Conservation (phyloP, 2,113 vertebrate genomes). For the Brachionichthys hirsutus region DNA sequence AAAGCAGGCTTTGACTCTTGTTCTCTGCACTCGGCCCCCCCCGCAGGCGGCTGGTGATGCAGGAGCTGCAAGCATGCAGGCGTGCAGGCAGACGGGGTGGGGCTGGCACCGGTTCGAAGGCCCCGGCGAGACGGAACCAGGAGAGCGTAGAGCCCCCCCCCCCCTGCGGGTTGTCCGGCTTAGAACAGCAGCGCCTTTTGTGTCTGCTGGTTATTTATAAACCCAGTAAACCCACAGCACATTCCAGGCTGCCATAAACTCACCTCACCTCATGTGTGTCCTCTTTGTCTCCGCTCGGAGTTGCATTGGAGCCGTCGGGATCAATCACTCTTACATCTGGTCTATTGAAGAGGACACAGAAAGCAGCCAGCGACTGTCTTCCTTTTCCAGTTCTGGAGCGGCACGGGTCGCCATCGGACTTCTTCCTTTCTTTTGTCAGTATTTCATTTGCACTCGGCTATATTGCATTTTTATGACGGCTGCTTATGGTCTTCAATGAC, state of each 20-base stretch:
- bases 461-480: constrained; percentile 52
- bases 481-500: constrained; percentile 67
- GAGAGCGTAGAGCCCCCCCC: constrained; percentile 30
- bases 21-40: constrained; percentile 12
- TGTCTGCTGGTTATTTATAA: constrained; percentile 78
- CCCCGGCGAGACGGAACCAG: constrained; percentile 39
- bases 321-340: constrained; percentile 13
- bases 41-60: constrained; percentile 17
- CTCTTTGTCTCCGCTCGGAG: constrained; percentile 60
- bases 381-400: background rate
- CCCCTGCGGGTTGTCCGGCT: constrained; percentile 26
- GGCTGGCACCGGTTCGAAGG: constrained; percentile 26
- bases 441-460: constrained; percentile 35
- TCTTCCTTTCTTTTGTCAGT: background rate
- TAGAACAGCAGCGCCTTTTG: constrained; percentile 73
- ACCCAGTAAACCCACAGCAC: constrained; percentile 64
- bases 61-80: constrained; percentile 16
- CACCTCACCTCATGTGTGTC: constrained; percentile 64
- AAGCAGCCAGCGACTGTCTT: background rate
- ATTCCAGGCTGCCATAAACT: constrained; percentile 66
- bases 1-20: constrained; percentile 41
- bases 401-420: constrained; percentile 5
- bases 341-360: constrained; percentile 6
- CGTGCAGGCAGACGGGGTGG: constrained; percentile 4
- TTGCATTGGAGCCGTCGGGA: constrained; percentile 17